phyloP scores from a whole-genome alignment of 2,888 invertebrate species.

The Blastobasis lacticolella region DNA sequence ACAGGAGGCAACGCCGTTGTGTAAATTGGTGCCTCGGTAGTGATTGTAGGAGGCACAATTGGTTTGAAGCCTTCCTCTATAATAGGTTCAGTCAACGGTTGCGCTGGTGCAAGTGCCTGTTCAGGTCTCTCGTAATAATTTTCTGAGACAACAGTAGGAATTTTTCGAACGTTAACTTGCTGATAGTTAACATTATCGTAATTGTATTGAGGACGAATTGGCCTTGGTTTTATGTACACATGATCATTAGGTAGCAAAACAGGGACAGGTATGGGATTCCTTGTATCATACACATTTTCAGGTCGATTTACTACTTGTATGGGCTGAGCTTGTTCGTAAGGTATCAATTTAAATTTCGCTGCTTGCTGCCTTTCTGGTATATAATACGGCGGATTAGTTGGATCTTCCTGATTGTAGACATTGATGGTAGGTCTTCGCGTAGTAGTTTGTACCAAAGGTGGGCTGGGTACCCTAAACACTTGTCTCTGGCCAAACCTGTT shows the following conservation, averaged over 20 bases:
- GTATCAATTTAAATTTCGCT: constrained; percentile 62
- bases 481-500: constrained; percentile 39
- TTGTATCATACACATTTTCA: constrained; percentile 30
- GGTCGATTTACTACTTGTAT: constrained; percentile 28
- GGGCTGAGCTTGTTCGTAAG: constrained; percentile 67
- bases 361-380: constrained; percentile 44
- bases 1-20: constrained; percentile 25
- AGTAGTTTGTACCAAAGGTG: constrained; percentile 27
- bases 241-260: constrained; percentile 39
- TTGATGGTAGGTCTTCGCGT: constrained; percentile 45
- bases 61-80: constrained; percentile 59
- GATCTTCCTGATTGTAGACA: constrained; percentile 37
- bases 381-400: constrained; percentile 50
- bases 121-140: constrained; percentile 55
- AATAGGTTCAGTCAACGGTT: constrained; percentile 41
- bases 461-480: constrained; percentile 31
- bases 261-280: constrained; percentile 35
- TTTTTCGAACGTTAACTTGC: constrained; percentile 29
- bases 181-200: constrained; percentile 37
- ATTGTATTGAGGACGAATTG: constrained; percentile 36
- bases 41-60: constrained; percentile 30
- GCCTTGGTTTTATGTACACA: constrained; percentile 46
- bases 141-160: constrained; percentile 49
- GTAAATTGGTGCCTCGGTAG: constrained; percentile 33
- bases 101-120: constrained; percentile 22